Evolutionary conservation across 2,888 invertebrate species (phyloP).

Genomic region (Parnassius smintheus): DNA sequence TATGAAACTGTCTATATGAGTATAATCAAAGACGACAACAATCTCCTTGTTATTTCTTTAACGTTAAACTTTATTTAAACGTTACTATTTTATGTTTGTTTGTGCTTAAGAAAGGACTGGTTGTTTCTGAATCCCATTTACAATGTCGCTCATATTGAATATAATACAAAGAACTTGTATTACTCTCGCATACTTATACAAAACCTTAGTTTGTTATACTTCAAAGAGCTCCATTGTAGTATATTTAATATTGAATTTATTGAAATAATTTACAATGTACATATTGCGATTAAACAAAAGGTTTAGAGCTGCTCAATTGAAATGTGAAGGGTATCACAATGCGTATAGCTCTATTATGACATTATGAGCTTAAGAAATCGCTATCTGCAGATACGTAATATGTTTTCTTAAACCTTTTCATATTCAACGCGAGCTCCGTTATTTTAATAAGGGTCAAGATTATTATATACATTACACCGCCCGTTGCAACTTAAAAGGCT

Average conservation of each 20-base stretch:
- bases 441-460: neutral
- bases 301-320: neutral
- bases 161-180: neutral
- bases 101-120: too few relatives aligned
- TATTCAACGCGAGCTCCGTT: neutral
- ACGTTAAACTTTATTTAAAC: too few relatives aligned
- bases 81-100: too few relatives aligned
- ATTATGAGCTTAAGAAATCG: neutral
- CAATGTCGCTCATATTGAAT: neutral
- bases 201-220: constrained; percentile 3
- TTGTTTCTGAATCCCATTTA: too few relatives aligned
- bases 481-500: neutral
- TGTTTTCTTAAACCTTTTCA: neutral
- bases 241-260: neutral
- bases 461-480: neutral
- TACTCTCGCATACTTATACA: neutral
- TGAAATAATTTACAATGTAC: neutral
- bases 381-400: neutral
- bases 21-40: neutral
- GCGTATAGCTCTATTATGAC: neutral
- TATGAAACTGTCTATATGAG: neutral
- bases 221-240: neutral
- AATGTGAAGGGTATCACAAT: neutral
- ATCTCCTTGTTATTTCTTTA: neutral
- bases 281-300: neutral